Evolutionary conservation across 2,888 invertebrate genomes (phyloP), one percentile per base, ranked within the genome.

Genomic region (Anthrax anthrax): DNA sequence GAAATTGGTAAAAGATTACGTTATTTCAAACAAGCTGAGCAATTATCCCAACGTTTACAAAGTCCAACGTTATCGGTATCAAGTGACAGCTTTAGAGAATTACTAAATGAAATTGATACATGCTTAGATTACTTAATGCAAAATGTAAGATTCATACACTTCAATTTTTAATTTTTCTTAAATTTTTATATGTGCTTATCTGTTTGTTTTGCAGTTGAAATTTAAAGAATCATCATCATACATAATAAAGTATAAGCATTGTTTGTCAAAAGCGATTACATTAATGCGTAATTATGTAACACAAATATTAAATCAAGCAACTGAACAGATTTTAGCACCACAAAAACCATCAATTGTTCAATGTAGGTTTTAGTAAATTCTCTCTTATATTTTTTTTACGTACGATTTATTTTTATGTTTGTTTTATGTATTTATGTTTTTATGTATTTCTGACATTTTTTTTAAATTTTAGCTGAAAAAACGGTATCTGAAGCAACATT

Each of bases 191-290:
- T 23, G 44, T 23, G 38, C 23, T 37, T 3, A n/a, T 4, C 16
- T 17, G 10, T 16, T 17, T n/a, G 14, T 34, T 44, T 42, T 59
- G 70, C 70, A 88, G 86, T 75, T 75, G 17, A 79, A 78, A 49
- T 95, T 83, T 67, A 91, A 88, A 63, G 95, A 96, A 64, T 80
- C 91, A 0, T 75, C 79, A 48, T 73, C 78, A 0, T 96, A 89
- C 62, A 71, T 82, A 53, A 80, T 85, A 0, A 84, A 88, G 60
- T 92, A 90, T 62, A 79, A 84, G 43, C 90, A 92, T 58, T 80
- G 91, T 48, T 75, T 91, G 54, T 78, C 80, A 4, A 81, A 83
- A 49, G 87, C 90, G 0, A 76, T 92, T 32, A 78, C 78, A 1
- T 71, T 89, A 46, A 81, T 94, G 41, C 81, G 85, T 50, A 77